Evolutionary conservation across 2,888 invertebrate genomes (phyloP), one percentile per base, ranked within the genome.

Genomic region (Eurytoma californica): DNA sequence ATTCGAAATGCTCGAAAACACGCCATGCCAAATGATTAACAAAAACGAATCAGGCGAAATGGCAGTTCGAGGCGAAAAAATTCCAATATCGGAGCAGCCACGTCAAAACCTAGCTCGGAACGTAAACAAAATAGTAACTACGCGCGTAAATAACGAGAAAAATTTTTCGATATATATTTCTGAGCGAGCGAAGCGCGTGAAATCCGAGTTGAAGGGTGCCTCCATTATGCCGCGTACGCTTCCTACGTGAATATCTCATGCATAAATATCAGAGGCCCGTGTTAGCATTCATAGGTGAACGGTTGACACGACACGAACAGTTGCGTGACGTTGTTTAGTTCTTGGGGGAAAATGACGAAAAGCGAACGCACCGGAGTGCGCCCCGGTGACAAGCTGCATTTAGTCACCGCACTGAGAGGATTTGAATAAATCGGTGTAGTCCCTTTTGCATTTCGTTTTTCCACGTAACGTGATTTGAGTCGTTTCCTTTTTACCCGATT

Each of bases 261-360:
- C 61, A 61, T 61, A 61, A 61, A 61, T 30, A 61, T 61, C 61
- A 14, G 61, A 30, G n/a, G 28, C 28, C 39, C 61, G 61, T n/a
- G 61, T 61, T 61, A 61, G 61, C 61, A 61, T 61, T 61, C 61
- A 61, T 61, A n/a, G 61, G 61, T n/a, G 61, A 61, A 61, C n/a
- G 61, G 61, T 61, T 61, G 61, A 61, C 61, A 61, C 18, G 30
- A n/a, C 61, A 30, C n/a, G 61, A 30, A 28, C 39, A 30, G 30
- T 28, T 16, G 30, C 61, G 61, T 61, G 30, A 61, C n/a, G 61
- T 61, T 61, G 30, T 61, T 39, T 39, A 39, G 39, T 39, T 39
- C 39, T 30, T 28, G 60, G 5, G 24, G 24, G 28, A 24, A 24
- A 24, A 30, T 61, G 30, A 61, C 61, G 61, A 30, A 61, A 30